Percentiles rank a stretch among this genome's conserved stretches.
phyloP scores from a whole-genome alignment of 2,113 vertebrate genomes.

The Helogale parvula region DNA sequence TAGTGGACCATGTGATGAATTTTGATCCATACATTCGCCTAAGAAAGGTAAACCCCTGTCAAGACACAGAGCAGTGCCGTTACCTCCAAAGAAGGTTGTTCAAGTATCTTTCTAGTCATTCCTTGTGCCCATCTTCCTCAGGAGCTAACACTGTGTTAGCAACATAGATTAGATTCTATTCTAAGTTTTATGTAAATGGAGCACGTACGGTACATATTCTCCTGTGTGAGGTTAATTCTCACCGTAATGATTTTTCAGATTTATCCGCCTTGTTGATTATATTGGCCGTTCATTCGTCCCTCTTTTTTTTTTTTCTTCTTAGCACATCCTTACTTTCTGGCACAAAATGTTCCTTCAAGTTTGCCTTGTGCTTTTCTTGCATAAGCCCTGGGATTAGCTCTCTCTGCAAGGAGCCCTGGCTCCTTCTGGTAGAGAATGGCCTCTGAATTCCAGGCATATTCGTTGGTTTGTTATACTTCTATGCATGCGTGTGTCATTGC shows the following conservation, averaged over 20 bases:
- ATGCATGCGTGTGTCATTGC: neutral
- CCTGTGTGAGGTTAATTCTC: neutral
- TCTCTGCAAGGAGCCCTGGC: neutral
- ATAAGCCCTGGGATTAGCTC: neutral
- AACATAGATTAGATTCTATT: neutral
- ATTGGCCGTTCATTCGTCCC: neutral
- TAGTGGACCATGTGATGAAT: rapidly evolving
- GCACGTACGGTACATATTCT: neutral
- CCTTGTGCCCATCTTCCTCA: neutral
- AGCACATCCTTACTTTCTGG: neutral
- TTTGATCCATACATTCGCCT: neutral
- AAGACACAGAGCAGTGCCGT: neutral
- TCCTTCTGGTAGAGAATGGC: neutral
- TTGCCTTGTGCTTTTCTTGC: neutral
- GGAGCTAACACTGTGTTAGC: neutral
- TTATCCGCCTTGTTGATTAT: neutral
- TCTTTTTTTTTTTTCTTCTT: neutral
- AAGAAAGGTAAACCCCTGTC: too few relatives aligned
- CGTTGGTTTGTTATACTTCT: neutral
- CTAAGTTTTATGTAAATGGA: neutral
- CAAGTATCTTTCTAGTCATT: neutral
- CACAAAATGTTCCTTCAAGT: neutral
- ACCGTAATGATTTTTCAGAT: neutral
- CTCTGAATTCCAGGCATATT: neutral
- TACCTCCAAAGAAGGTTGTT: neutral